Percentiles rank a stretch among this genome's conserved stretches.
Conservation (phyloP, 2,888 invertebrate species). For the Zelleria hepariella region DNA sequence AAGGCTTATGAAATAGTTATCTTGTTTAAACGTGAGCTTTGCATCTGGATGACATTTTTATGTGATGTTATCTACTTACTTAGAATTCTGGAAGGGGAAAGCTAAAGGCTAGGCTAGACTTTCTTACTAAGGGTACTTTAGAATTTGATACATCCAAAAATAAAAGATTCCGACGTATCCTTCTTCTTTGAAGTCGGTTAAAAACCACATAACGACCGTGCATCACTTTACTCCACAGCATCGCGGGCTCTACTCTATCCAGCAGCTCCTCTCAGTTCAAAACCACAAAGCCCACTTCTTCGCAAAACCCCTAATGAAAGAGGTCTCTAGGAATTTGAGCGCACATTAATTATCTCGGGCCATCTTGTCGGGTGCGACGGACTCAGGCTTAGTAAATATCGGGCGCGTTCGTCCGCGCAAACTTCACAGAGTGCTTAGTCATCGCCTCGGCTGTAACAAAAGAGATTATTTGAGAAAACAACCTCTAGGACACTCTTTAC, state of each 20-base stretch:
- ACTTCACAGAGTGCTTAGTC: slow-evolving; percentile 52
- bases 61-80: too few relatives aligned
- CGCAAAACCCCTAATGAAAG: background rate
- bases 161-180: too few relatives aligned
- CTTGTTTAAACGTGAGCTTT: background rate
- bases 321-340: slow-evolving; percentile 1
- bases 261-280: too few relatives aligned
- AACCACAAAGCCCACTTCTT: too few relatives aligned
- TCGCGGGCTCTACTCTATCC: too few relatives aligned
- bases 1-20: background rate
- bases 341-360: slow-evolving; percentile 59
- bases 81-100: too few relatives aligned
- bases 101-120: background rate
- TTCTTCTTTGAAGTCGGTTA: too few relatives aligned
- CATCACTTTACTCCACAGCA: too few relatives aligned
- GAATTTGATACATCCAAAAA: too few relatives aligned
- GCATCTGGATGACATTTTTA: background rate
- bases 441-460: slow-evolving; percentile 39
- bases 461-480: slow-evolving; percentile 42
- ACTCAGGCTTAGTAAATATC: slow-evolving; percentile 61
- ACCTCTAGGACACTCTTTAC: slow-evolving; percentile 20
- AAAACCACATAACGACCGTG: too few relatives aligned
- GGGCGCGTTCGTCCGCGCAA: slow-evolving; percentile 49
- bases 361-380: slow-evolving; percentile 49
- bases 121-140: too few relatives aligned